Conservation (phyloP, 2,113 vertebrate species). For the Saguinus imperator region DNA sequence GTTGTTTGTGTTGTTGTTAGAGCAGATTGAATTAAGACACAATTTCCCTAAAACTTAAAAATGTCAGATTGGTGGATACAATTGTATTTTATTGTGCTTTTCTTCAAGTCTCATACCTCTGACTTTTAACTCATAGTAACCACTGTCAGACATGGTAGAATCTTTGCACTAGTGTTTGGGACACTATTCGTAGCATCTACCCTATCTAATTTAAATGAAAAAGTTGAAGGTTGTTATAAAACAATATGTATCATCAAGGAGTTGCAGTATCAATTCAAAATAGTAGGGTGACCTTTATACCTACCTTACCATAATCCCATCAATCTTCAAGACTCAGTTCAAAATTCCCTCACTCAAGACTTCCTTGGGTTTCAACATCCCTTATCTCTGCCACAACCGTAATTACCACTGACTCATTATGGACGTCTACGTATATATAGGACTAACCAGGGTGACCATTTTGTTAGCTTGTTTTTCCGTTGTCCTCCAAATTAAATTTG, state of each 20-base stretch:
- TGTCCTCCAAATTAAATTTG: not conserved
- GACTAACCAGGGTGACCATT: not conserved
- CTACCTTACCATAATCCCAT: not conserved
- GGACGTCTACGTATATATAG: not conserved
- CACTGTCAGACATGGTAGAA: fast-evolving
- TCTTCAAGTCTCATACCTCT: not conserved
- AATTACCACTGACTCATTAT: not conserved
- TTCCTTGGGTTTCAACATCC: not conserved
- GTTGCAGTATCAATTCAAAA: not conserved
- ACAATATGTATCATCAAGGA: not conserved
- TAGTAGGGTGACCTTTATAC: not conserved
- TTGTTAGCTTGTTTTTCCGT: not conserved
- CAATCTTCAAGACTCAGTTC: not conserved
- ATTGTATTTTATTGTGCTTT: not conserved
- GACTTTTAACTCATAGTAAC: not conserved
- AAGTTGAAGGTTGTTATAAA: not conserved
- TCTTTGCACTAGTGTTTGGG: not conserved
- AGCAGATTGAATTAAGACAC: not conserved
- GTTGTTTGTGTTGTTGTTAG: not conserved
- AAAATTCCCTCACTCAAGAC: not conserved
- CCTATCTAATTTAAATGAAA: not conserved
- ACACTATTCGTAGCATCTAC: not conserved
- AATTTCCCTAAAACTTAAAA: not conserved
- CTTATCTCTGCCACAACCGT: not conserved
- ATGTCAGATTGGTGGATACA: no score